These are phyloP conservation scores for Pandemis cinnamomeana DNA, from an alignment of 2,888 invertebrate genomes.

Conservation along the genomic window DNA sequence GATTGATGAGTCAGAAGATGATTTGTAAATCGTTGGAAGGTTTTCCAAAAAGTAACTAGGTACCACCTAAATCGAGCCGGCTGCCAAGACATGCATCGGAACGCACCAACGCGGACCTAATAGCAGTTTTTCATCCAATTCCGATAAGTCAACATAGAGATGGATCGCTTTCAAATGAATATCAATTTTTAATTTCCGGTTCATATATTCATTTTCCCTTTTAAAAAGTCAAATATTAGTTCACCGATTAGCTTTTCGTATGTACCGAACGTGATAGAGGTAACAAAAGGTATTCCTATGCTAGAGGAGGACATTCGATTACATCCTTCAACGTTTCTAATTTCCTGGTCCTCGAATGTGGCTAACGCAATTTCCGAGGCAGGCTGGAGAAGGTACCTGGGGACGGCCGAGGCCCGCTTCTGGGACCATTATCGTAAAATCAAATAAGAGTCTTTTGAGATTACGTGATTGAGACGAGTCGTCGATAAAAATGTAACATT, in stretches of 20 bases:
- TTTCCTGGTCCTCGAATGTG: conserved; percentile 82
- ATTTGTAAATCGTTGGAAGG: neutral
- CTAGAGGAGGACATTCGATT: conserved; percentile 79
- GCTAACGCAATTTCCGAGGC: conserved; percentile 83
- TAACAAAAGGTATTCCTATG: conserved; percentile 69
- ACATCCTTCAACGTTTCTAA: conserved; percentile 82
- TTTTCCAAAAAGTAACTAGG: neutral
- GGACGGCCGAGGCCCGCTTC: conserved; percentile 61
- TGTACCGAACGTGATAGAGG: conserved; percentile 45
- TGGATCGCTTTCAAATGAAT: conserved; percentile 30
- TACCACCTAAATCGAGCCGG: neutral
- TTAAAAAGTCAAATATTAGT: conserved; percentile 25
- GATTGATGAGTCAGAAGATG: neutral
- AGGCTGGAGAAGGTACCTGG: conserved; percentile 73
- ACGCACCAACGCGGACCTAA: conserved; percentile 13
- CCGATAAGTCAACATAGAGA: conserved; percentile 33
- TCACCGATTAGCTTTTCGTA: conserved; percentile 29
- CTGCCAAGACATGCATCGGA: conserved; percentile 10
- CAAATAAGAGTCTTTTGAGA: conserved; percentile 74
- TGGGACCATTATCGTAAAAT: conserved; percentile 74
- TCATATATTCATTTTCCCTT: conserved; percentile 18
- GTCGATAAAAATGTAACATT: conserved; percentile 49
- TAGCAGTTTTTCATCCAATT: conserved; percentile 26
- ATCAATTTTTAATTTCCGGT: conserved; percentile 36
- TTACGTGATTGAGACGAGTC: conserved; percentile 68